Evolutionary conservation across 2,113 vertebrate species (phyloP), one percentile per base, ranked within the genome.

Genomic region (Tachuris rubrigastra): DNA sequence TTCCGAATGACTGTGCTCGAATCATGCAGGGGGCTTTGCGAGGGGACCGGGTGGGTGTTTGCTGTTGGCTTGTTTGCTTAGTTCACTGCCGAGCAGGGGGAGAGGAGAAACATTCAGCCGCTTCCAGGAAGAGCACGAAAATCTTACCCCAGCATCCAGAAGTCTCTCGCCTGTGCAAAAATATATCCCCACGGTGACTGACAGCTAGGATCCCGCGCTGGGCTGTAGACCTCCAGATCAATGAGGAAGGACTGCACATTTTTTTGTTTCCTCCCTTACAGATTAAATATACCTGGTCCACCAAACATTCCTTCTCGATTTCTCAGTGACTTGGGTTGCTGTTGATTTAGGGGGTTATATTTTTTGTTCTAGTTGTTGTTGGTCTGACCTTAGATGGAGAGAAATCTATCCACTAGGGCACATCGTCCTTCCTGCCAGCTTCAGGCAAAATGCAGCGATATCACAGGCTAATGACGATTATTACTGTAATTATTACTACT

Each of bases 61-160:
- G 90, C 24, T 83, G 75, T 85, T 93, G 49, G 39, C 30, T 74
- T 93, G 37, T 87, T 96, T 79, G 76, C 85, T 88, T 78, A 68
- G 74, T 58, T 91, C 81, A 78, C 76, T 49, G 42, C 59, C 71
- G 56, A 94, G 46, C 37, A 89, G 17, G 35, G 28, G 47, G 39
- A 78, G 30, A 93, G 42, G 27, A 92, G 67, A 87, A 78, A 85
- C 44, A 79, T 55, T 66, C 59, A 90, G 65, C 56, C 30, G 5
- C 55, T 62, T 85, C 67, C 89, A 94, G 85, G 59, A 96, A 96
- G 82, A 96, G 87, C 82, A 91, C 2, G 59, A 89, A 96, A 95
- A 90, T 92, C 97, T 97, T 97, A 97, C 97, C 97, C 95, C 89
- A 94, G 69, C 47, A 93, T 96, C 96, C 96, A 90, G 93, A 88